These are phyloP conservation scores for Macrobrachium nipponense DNA, from an alignment of 1,140 invertebrate genomes.

Conservation along the genomic window DNA sequence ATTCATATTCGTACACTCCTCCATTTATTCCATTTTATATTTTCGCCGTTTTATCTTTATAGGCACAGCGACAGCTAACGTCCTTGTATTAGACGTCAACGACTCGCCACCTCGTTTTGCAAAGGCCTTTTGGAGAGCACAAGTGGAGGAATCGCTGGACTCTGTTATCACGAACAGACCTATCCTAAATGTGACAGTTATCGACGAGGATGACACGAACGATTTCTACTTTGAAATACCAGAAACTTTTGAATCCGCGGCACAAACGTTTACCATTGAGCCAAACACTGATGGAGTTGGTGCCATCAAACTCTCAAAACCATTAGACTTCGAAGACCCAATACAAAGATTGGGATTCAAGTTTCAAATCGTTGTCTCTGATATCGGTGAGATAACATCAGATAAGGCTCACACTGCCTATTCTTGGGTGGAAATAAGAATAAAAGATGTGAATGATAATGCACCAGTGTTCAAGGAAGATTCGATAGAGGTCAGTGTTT, in stretches of 20 bases:
- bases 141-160: slow-evolving; percentile 97
- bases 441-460: slow-evolving; percentile 95
- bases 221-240: slow-evolving; percentile 97
- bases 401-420: slow-evolving; percentile 96
- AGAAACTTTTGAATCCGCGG: slow-evolving; percentile 92
- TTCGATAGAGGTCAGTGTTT: slow-evolving; percentile 91
- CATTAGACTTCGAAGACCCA: slow-evolving; percentile 92
- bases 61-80: slow-evolving; percentile 91
- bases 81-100: slow-evolving; percentile 92
- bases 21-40: not conserved
- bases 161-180: slow-evolving; percentile 93
- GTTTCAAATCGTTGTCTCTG: slow-evolving; percentile 76
- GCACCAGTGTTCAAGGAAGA: slow-evolving; percentile 92
- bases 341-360: slow-evolving; percentile 92
- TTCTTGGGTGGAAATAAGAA: slow-evolving; percentile 92
- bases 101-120: slow-evolving; percentile 96
- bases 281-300: slow-evolving; percentile 95
- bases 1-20: not conserved
- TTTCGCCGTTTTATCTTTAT: slow-evolving; percentile 35
- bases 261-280: slow-evolving; percentile 97
- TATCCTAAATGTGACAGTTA: slow-evolving; percentile 92
- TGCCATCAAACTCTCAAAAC: slow-evolving; percentile 93
- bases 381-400: slow-evolving; percentile 93
- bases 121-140: slow-evolving; percentile 95
- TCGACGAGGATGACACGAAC: slow-evolving; percentile 96